Evolutionary conservation across 1,140 invertebrate species (phyloP).

Genomic region (Pachypsylla venusta): DNA sequence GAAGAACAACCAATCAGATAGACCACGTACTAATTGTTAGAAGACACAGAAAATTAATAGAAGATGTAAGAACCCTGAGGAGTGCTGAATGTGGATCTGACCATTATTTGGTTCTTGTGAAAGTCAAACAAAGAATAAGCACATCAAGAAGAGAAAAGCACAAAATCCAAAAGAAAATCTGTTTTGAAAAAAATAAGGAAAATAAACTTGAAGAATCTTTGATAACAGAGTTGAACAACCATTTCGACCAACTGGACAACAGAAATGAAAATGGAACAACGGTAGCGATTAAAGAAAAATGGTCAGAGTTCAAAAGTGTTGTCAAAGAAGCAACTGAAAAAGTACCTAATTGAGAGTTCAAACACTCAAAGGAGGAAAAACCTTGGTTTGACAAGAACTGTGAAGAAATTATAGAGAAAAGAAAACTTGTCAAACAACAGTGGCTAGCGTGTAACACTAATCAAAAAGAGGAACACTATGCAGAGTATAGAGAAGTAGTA

Average conservation of each 20-base stretch:
- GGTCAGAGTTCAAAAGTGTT: neutral
- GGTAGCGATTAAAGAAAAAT: neutral
- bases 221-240: no score
- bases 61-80: conserved; percentile 4
- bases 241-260: no score
- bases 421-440: neutral
- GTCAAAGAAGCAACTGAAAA: conserved; percentile 9
- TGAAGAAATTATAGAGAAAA: conserved; percentile 3
- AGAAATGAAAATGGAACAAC: conserved; percentile 10
- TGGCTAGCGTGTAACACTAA: neutral
- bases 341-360: neutral
- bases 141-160: neutral
- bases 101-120: conserved; percentile 11
- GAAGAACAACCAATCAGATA: no score
- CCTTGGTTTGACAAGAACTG: conserved; percentile 3
- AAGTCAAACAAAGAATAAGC: conserved; percentile 3
- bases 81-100: conserved; percentile 10
- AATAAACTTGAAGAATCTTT: no score
- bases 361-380: neutral
- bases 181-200: no score
- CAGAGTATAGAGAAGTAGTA: conserved; percentile 5
- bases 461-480: conserved; percentile 9
- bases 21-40: conserved; percentile 17
- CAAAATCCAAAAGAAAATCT: neutral
- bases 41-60: neutral